A percentile compares a stretch with the other conserved stretches of the same genome.
Conservation (phyloP, 92 coral and sea anemone species). For the Phenganax subtilis region DNA sequence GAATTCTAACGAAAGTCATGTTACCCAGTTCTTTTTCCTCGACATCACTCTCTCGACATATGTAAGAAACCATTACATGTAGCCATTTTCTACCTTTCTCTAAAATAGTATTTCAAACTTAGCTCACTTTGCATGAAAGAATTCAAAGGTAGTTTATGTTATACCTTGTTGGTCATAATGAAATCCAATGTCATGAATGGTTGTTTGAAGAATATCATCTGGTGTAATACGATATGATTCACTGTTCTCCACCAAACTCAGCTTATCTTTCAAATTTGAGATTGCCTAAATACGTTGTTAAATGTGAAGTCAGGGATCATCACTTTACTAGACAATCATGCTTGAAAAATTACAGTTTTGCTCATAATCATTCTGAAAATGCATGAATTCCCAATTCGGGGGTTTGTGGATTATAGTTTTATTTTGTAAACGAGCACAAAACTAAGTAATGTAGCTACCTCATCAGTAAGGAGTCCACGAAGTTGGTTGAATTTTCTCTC, state of each 20-base stretch:
- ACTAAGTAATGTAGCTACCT: neutral
- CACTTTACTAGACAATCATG: no score
- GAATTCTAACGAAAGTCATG: constrained; percentile 11
- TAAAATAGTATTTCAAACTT: neutral
- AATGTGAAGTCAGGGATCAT: no score
- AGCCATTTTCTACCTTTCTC: constrained; percentile 37
- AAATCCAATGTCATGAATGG: constrained; percentile 22
- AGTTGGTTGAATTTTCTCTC: constrained; percentile 54
- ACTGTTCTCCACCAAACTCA: neutral
- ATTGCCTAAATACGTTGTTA: constrained; percentile 13
- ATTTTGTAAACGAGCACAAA: no score
- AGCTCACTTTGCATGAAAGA: neutral
- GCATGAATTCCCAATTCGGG: no score
- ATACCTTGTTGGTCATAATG: constrained; percentile 25
- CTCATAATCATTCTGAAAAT: no score
- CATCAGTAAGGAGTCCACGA: constrained; percentile 40
- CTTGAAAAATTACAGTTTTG: no score
- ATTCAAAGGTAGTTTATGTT: neutral
- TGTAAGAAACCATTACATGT: constrained; percentile 20
- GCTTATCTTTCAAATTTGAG: constrained; percentile 17
- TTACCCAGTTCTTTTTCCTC: constrained; percentile 3
- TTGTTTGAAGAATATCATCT: constrained; percentile 32
- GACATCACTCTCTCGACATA: constrained; percentile 12
- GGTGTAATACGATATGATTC: constrained; percentile 22
- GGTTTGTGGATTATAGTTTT: no score